Percentiles rank a stretch among this genome's conserved stretches.
Conservation (phyloP, 2,113 vertebrate species). For the Marmota monax region DNA sequence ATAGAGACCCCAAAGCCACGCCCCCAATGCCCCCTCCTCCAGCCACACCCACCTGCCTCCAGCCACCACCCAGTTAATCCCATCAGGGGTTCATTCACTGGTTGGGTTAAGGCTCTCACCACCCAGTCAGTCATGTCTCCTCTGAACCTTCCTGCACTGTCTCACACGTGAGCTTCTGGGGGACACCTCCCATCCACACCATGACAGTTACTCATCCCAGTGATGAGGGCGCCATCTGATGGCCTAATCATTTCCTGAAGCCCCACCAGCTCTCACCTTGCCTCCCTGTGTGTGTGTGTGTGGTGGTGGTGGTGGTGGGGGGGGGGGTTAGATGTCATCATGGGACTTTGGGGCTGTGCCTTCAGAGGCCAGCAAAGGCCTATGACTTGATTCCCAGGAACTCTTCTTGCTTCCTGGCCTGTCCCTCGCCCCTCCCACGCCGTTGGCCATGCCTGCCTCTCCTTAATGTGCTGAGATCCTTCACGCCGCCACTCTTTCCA, state of each 20-base stretch:
- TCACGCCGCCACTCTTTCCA: neutral
- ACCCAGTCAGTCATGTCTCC: too few species aligned
- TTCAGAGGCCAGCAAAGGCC: neutral
- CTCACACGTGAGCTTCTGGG: too few species aligned
- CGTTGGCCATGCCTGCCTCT: neutral
- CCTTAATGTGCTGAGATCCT: constrained; percentile 19
- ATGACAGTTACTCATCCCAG: neutral
- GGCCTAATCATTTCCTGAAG: neutral
- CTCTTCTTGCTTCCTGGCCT: neutral
- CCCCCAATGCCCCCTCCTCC: too few species aligned
- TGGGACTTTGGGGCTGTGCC: neutral
- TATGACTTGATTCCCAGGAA: neutral
- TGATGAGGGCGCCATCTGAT: neutral
- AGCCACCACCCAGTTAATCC: too few species aligned
- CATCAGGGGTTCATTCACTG: too few species aligned
- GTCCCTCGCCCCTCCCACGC: neutral
- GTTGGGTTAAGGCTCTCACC: too few species aligned
- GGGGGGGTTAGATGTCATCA: neutral
- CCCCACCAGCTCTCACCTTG: neutral
- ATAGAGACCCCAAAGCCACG: too few species aligned
- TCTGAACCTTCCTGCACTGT: too few species aligned
- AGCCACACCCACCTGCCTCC: too few species aligned
- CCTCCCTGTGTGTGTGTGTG: neutral
- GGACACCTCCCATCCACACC: too few species aligned
- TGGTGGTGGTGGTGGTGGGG: too few species aligned